A percentile compares a stretch with the other conserved stretches of the same genome.
Conservation (phyloP, 2,113 vertebrate genomes). For the Vidua macroura region DNA sequence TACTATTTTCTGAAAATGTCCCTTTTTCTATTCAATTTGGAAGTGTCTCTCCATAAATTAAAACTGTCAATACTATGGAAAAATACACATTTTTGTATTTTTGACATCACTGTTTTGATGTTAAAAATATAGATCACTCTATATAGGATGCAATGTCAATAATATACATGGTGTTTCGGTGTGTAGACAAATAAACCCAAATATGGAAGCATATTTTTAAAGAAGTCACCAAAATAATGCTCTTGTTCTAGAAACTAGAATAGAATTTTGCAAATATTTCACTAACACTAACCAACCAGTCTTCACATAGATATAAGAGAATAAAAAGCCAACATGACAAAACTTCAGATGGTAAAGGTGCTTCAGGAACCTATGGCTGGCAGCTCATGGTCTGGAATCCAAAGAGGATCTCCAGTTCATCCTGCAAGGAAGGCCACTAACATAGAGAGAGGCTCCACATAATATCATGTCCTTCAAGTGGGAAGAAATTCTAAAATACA, state of each 20-base stretch:
- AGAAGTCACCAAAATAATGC: neutral
- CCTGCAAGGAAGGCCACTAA: neutral
- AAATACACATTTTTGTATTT: neutral
- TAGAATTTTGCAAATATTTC: neutral
- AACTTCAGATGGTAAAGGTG: neutral
- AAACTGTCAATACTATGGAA: neutral
- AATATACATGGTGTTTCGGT: neutral
- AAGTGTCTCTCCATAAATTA: neutral
- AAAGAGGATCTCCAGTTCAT: neutral
- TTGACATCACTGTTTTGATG: neutral
- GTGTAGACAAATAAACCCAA: neutral
- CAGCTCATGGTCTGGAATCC: neutral
- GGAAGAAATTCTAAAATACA: neutral
- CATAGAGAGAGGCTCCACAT: neutral
- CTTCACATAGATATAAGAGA: neutral
- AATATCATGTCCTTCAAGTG: rapidly evolving
- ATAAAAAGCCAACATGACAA: neutral
- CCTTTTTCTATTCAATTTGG: neutral
- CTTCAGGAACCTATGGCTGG: neutral
- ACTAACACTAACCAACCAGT: neutral
- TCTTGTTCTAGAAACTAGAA: neutral
- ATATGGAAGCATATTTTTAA: rapidly evolving
- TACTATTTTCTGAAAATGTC: neutral
- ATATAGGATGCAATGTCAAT: neutral
- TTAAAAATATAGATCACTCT: neutral